Evolutionary conservation across 2,888 invertebrate genomes (phyloP), one percentile per base, ranked within the genome.

Genomic region (Tinea pellionella): DNA sequence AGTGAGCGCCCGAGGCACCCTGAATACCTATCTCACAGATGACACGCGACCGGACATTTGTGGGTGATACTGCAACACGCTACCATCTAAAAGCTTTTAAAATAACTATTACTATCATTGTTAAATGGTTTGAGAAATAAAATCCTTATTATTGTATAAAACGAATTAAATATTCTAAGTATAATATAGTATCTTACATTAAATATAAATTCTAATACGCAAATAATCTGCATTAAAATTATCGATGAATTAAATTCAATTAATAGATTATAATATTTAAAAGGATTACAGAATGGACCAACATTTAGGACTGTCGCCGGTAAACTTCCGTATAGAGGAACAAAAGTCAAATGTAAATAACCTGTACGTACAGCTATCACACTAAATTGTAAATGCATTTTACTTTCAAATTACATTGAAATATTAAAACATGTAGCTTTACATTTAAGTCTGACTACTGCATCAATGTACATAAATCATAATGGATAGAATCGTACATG

Each of bases 341-440:
- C 75, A 85, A 75, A 86, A 86, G 86, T 85, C 85, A 85, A 82
- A 84, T 83, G 85, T 86, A 81, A 87, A 86, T 74, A 87, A 86
- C 86, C 84, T 85, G 75, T 77, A 59, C 30, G 30, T 19, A 43
- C 12, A n/a, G 53, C 24, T 6, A 53, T 9, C 24, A 4, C 24
- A 53, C 12, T 24, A n/a, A 24, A 2, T 24, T 53, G 24, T 24
- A 53, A 24, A 9, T 3, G 3, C 18, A 24, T 24, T 53, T 53
- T 53, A 12, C 53, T 18, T 53, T 53, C 53, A 19, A 53, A 13
- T 19, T 53, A 53, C 53, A 53, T 53, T 53, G 53, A 18, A n/a
- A 18, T 24, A 19, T 18, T 53, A 47, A 47, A 15, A 16, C 13
- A 15, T 15, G 3, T 2, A 2, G 8, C 6, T 15, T 47, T n/a